A percentile compares a stretch with the other conserved stretches of the same genome.
Evolutionary conservation across 37 sponge, comb jelly and placozoan species (phyloP).

Genomic region (Lycopodina hypogea): DNA sequence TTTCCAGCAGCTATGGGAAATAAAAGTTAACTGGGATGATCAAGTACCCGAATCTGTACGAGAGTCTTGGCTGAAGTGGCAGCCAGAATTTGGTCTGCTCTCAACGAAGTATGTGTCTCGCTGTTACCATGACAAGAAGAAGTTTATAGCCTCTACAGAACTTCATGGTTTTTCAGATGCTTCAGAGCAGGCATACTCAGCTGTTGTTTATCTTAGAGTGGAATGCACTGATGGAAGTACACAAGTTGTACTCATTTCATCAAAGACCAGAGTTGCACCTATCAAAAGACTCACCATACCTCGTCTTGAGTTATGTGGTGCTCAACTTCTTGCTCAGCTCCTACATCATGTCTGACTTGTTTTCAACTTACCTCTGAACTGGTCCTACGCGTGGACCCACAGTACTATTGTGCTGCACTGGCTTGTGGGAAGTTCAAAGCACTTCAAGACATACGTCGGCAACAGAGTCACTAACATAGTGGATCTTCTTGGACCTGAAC

Average conservation of each 20-base stretch:
- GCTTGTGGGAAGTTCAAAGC: conserved; percentile 4
- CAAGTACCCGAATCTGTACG: conserved; percentile 15
- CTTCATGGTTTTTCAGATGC: conserved; percentile 37
- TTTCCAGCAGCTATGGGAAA: no score
- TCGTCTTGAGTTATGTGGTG: conserved; percentile 29
- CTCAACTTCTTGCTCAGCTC: conserved; percentile 29
- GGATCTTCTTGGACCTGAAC: no score
- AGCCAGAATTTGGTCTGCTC: conserved; percentile 15
- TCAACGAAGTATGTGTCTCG: conserved; percentile 14
- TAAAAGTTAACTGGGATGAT: conserved; percentile 32
- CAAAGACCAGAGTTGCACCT: no score
- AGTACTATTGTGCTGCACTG: no score
- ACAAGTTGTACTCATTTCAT: not conserved
- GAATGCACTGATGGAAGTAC: conserved; percentile 2
- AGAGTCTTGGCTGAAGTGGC: conserved; percentile 24
- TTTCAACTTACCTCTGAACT: conserved; percentile 4
- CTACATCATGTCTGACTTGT: conserved; percentile 12
- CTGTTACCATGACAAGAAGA: conserved; percentile 20
- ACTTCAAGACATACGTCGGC: conserved; percentile 39
- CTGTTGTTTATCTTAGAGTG: conserved; percentile 35
- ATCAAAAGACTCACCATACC: conserved; percentile 32
- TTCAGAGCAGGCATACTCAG: conserved; percentile 35
- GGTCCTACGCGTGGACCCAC: no score
- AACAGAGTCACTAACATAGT: conserved; percentile 20
- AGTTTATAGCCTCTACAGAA: not conserved